A percentile compares a stretch with the other conserved stretches of the same genome.
These are phyloP conservation scores for Latrodectus elegans DNA, from an alignment of 2,888 invertebrate genomes.

Conservation along the genomic window DNA sequence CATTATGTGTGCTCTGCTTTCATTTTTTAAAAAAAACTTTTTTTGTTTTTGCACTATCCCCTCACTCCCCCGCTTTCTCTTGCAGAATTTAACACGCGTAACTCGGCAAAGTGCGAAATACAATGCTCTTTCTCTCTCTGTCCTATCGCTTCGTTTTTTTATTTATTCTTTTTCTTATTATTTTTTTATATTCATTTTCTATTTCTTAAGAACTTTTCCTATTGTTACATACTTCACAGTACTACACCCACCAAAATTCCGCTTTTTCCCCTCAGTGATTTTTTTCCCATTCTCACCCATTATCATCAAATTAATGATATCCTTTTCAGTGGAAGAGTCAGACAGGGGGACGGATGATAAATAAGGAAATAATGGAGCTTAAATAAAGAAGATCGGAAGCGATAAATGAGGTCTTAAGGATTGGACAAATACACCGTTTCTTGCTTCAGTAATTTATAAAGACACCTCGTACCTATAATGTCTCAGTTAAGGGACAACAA, in stretches of 20 bases:
- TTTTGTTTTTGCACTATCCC: conserved; percentile 9
- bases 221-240: conserved; percentile 42
- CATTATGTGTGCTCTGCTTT: conserved; percentile 46
- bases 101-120: conserved; percentile 63
- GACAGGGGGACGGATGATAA: conserved; percentile 45
- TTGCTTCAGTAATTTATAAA: conserved; percentile 32
- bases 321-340: conserved; percentile 4
- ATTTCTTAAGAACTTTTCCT: conserved; percentile 15
- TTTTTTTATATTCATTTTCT: conserved; percentile 30
- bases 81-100: conserved; percentile 45
- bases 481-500: conserved; percentile 43
- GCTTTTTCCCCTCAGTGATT: conserved; percentile 5
- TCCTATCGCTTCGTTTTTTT: conserved; percentile 25
- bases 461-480: conserved; percentile 48
- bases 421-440: conserved; percentile 43
- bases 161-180: conserved; percentile 12
- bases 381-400: conserved; percentile 53
- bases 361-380: conserved; percentile 56
- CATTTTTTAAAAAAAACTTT: conserved; percentile 10
- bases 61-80: not conserved
- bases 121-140: conserved; percentile 56
- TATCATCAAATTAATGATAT: conserved; percentile 65
- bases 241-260: conserved; percentile 51
- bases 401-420: conserved; percentile 38
- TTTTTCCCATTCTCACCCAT: conserved; percentile 20